Conservation (phyloP, 1,140 invertebrate species). For the Drosophila jambulina region DNA sequence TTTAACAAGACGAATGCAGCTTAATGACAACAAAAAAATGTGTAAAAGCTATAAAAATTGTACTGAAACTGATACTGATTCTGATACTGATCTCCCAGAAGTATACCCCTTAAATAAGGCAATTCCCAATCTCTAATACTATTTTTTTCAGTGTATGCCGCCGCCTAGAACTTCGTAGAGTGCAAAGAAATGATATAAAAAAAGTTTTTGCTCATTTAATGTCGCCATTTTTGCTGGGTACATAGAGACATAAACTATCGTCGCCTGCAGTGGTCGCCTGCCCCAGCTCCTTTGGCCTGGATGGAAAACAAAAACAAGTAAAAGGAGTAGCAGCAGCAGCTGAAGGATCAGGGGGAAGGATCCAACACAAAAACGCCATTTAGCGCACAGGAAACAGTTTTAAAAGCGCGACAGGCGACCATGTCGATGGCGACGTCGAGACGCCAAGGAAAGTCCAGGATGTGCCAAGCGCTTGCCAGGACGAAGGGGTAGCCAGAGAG, state of each 20-base stretch:
- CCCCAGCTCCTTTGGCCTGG: conserved; percentile 2
- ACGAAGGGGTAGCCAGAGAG: conserved; percentile 1
- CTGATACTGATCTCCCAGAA: too few species aligned
- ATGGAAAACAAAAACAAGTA: conserved; percentile 44
- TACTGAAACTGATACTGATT: too few species aligned
- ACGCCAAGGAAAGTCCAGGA: conserved; percentile 15
- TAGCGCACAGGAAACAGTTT: conserved; percentile 79
- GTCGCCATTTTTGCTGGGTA: conserved; percentile 66
- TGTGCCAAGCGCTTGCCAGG: background rate
- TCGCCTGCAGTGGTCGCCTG: conserved; percentile 8
- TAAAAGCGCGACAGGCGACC: conserved; percentile 68
- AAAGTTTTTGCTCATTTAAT: conserved; percentile 76
- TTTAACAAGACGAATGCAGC: too few species aligned
- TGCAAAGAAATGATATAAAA: conserved; percentile 74
- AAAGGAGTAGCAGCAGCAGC: background rate
- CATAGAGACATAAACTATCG: conserved; percentile 59
- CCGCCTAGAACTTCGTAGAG: conserved; percentile 17
- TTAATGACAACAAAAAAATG: too few species aligned
- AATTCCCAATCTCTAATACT: too few species aligned
- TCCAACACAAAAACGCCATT: conserved; percentile 78
- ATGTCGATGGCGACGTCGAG: conserved; percentile 64
- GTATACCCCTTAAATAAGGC: too few species aligned
- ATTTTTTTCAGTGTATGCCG: conserved; percentile 29
- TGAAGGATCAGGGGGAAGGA: conserved; percentile 13
- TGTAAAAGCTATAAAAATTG: too few species aligned